Evolutionary conservation across 2,888 invertebrate genomes (phyloP).

Genomic region (Xiphydria camelus): DNA sequence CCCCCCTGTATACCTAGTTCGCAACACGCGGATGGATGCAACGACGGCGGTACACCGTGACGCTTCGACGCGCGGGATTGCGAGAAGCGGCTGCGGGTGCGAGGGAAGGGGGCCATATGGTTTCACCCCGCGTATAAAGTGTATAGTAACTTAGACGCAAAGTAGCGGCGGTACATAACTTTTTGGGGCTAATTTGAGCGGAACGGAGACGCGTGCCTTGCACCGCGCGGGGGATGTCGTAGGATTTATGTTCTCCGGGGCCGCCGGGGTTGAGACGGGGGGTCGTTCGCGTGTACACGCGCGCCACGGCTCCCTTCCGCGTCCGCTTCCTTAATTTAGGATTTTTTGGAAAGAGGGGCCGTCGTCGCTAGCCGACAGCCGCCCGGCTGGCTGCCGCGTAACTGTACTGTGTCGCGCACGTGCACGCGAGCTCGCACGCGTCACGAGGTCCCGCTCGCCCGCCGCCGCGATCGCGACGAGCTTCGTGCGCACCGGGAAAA

Average conservation of each 20-base stretch:
- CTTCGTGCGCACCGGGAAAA: too few relatives aligned
- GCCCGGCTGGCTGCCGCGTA: too few relatives aligned
- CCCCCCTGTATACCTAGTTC: too few relatives aligned
- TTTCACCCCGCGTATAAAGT: background rate
- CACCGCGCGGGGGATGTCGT: background rate
- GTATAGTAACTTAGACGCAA: background rate
- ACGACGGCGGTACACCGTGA: too few relatives aligned
- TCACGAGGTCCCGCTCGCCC: too few relatives aligned
- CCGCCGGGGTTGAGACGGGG: background rate
- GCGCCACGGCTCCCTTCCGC: slow-evolving; percentile 11
- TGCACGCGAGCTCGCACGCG: background rate
- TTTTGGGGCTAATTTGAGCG: background rate
- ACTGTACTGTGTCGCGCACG: background rate
- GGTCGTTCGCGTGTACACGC: background rate
- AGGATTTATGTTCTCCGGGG: background rate
- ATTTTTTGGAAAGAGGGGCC: slow-evolving; percentile 14
- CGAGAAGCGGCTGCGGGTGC: too few relatives aligned
- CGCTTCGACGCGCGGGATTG: too few relatives aligned
- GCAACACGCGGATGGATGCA: too few relatives aligned
- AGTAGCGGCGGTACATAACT: background rate
- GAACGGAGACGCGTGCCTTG: slow-evolving; percentile 2
- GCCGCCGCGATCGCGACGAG: too few relatives aligned
- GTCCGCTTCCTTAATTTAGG: slow-evolving; percentile 18
- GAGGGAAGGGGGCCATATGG: slow-evolving; percentile 1
- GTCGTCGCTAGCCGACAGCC: background rate